Base-by-base conservation (phyloP, 2,797 vertebrate species). In the Ptychadena robeensis region DNA sequence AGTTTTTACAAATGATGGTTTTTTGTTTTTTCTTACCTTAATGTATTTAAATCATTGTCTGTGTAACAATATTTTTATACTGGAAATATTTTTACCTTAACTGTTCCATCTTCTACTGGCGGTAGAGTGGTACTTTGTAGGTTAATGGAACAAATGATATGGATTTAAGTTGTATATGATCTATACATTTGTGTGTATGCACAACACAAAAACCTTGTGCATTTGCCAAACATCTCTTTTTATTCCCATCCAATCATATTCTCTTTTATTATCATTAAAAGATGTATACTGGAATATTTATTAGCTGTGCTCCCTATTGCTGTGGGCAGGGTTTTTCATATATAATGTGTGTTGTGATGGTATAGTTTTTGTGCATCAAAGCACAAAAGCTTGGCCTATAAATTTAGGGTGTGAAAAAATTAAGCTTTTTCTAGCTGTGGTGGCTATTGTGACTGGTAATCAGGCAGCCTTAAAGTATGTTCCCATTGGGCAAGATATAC, bases 31-130 rank as follows among this genome's bases (percentile, higher is more conserved):
- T 31, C 7, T 59, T 68, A 53, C 37, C 4, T 22, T 27, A 28
- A 53, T 27, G 34, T 70, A 40, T 70, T 32, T 61, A 9, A 76
- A 70, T 14, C 53, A 69, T 53, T 59, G 44, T 30, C 64, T 30
- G 25, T 69, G 12, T 68, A 75, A 57, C 31, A 70, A 69, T 63
- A 76, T 76, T 82, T 82, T 82, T 63, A 32, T 75, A 68, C 6
- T 34, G 25, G 27, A 68, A 40, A 71, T 30, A 0, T 37, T 22
- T 61, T 6, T 35, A 30, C 61, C 38, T 15, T 8, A 14, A 48
- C 44, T 22, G 44, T 22, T 53, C 18, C 18, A 53, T 53, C 44
- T 53, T 53, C 44, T 7, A 53, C 44, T 53, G 18, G 44, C 44
- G 22, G 44, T 22, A 53, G 6, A 53, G 15, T n/a, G 44, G 44